A percentile compares a stretch with the other conserved stretches of the same genome.
These are phyloP conservation scores for Struthidea cinerea DNA, from an alignment of 2,113 vertebrate species.

Conservation along the genomic window DNA sequence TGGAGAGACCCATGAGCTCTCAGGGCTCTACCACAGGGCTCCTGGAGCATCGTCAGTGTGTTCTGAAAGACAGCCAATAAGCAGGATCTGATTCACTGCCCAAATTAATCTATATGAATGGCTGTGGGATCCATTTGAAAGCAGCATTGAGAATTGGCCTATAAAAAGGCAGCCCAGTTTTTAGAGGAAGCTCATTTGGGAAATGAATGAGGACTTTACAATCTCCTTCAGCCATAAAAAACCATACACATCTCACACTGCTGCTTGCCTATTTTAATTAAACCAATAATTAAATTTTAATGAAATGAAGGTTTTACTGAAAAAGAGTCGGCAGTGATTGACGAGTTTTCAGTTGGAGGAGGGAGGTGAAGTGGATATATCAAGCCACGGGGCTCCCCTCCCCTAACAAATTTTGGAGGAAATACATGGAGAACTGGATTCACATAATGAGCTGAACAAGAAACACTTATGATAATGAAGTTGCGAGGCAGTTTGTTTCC, in stretches of 20 bases:
- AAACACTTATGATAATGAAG: neutral
- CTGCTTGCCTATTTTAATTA: conserved; percentile 71
- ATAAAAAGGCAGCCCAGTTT: conserved; percentile 63
- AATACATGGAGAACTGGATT: neutral
- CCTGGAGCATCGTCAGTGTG: neutral
- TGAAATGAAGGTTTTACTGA: conserved; percentile 64
- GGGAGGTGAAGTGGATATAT: neutral
- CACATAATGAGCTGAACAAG: neutral
- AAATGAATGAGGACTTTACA: conserved; percentile 64
- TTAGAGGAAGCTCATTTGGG: conserved; percentile 47
- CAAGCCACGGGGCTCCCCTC: neutral
- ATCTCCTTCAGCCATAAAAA: conserved; percentile 64
- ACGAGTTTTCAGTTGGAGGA: conserved; percentile 39
- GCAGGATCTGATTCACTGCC: conserved; percentile 60
- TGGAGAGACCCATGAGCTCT: neutral
- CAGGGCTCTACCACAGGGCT: neutral
- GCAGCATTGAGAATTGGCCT: conserved; percentile 57
- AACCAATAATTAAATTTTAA: conserved; percentile 74
- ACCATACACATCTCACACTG: conserved; percentile 48
- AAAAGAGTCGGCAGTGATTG: conserved; percentile 28
- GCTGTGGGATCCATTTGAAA: conserved; percentile 65
- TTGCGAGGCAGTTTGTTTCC: neutral
- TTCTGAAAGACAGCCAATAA: conserved; percentile 68
- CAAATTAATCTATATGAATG: conserved; percentile 64
- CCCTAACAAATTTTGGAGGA: neutral